These are phyloP conservation scores for Perccottus glenii DNA, from an alignment of 2,113 vertebrate genomes.

Conservation along the genomic window DNA sequence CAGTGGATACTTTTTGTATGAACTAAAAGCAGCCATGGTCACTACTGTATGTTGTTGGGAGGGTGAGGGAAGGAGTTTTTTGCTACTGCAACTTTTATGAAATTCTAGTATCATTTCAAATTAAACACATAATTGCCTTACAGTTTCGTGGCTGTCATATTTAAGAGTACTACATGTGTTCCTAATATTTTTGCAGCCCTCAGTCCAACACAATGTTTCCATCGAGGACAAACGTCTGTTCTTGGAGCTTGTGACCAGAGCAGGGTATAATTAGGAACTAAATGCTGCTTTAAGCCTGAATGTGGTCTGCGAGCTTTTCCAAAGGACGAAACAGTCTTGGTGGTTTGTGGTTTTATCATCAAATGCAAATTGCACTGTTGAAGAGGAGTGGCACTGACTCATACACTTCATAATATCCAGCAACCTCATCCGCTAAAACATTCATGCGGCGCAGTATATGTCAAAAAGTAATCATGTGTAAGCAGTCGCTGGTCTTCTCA, in stretches of 20 bases:
- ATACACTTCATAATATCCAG: slow-evolving; percentile 79
- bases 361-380: slow-evolving; percentile 84
- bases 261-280: slow-evolving; percentile 83
- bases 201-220: slow-evolving; percentile 78
- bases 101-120: too few relatives aligned
- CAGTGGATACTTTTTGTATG: too few relatives aligned
- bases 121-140: neutral
- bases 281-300: slow-evolving; percentile 82
- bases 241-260: slow-evolving; percentile 68
- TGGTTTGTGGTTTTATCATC: slow-evolving; percentile 84
- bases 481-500: slow-evolving; percentile 73
- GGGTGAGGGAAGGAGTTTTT: too few relatives aligned
- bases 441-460: slow-evolving; percentile 74
- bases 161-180: slow-evolving; percentile 7
- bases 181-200: slow-evolving; percentile 35
- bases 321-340: slow-evolving; percentile 82
- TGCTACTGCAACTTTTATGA: too few relatives aligned
- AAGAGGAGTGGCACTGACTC: slow-evolving; percentile 81
- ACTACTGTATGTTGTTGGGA: too few relatives aligned
- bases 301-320: slow-evolving; percentile 80
- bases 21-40: too few relatives aligned
- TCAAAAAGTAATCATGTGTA: slow-evolving; percentile 76
- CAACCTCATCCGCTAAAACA: slow-evolving; percentile 76
- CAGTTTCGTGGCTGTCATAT: neutral
- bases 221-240: slow-evolving; percentile 76